Conservation (phyloP, 2,797 vertebrate species). For the Pampus argenteus region DNA sequence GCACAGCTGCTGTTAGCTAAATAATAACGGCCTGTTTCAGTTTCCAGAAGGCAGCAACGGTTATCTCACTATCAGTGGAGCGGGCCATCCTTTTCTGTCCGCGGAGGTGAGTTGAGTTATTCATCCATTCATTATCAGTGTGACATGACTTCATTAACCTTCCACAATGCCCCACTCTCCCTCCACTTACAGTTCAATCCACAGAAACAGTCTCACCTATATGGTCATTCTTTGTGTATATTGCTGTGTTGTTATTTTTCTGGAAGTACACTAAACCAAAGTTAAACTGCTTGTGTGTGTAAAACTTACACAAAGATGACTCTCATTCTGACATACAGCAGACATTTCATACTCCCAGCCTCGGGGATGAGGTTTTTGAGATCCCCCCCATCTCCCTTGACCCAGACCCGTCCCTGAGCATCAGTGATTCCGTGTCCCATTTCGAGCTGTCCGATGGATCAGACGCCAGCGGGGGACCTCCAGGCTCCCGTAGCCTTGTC, state of each 20-base stretch:
- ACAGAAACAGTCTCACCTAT: too few species aligned
- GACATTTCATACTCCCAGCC: conserved; percentile 93
- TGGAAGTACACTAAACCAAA: too few species aligned
- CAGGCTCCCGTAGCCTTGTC: conserved; percentile 78
- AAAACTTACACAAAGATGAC: too few species aligned
- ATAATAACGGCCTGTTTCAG: conserved; percentile 62
- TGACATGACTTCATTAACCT: accelerated
- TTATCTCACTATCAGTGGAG: conserved; percentile 88
- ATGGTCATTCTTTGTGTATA: too few species aligned
- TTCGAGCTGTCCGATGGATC: conserved; percentile 86
- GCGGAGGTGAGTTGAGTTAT: conserved; percentile 85
- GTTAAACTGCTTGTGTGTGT: too few species aligned
- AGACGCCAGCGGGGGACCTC: conserved; percentile 71
- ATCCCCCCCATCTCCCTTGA: conserved; percentile 94
- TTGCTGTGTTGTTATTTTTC: too few species aligned
- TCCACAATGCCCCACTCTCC: too few species aligned
- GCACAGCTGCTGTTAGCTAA: accelerated
- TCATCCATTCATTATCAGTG: not conserved
- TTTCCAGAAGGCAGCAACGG: conserved; percentile 88
- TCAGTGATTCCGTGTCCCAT: conserved; percentile 90
- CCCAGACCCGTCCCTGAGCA: conserved; percentile 88
- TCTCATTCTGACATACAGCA: conserved; percentile 55
- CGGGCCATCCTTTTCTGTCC: conserved; percentile 87
- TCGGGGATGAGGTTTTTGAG: conserved; percentile 96
- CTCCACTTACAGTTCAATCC: too few species aligned